These are phyloP conservation scores for Potorous gilbertii DNA, from an alignment of 2,797 vertebrate species.

Conservation along the genomic window DNA sequence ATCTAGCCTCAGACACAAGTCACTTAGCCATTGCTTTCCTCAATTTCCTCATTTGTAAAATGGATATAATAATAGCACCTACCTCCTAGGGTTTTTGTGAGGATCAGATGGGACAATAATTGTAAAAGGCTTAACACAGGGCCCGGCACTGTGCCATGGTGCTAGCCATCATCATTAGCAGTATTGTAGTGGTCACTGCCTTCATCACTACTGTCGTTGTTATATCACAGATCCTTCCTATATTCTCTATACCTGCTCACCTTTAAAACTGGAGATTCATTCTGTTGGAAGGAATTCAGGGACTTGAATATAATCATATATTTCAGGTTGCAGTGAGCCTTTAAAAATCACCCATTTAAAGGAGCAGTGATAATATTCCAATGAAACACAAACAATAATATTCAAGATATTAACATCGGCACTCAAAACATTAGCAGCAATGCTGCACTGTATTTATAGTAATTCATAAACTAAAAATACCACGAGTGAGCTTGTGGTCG, in stretches of 20 bases:
- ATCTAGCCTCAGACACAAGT: background rate
- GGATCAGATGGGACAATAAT: background rate
- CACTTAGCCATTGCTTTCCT: background rate
- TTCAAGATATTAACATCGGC: slow-evolving; percentile 11
- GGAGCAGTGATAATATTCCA: slow-evolving; percentile 8
- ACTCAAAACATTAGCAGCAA: slow-evolving; percentile 50
- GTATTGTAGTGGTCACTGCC: background rate
- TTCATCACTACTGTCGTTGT: background rate
- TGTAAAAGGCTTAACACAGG: background rate
- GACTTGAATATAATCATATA: background rate
- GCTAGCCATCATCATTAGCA: background rate
- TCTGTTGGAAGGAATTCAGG: background rate
- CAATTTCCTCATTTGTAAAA: background rate
- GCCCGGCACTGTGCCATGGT: background rate
- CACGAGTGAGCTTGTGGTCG: background rate
- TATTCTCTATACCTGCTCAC: background rate
- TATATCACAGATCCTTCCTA: background rate
- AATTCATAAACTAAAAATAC: slow-evolving; percentile 13
- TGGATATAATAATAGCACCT: background rate
- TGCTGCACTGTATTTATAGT: slow-evolving; percentile 22
- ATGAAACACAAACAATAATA: slow-evolving; percentile 17
- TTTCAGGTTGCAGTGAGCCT: background rate
- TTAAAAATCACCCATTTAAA: slow-evolving; percentile 4
- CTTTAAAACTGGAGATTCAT: background rate
- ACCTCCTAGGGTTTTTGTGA: background rate